Base-by-base conservation (phyloP, 2,113 vertebrate species). In the Dromas ardeola region DNA sequence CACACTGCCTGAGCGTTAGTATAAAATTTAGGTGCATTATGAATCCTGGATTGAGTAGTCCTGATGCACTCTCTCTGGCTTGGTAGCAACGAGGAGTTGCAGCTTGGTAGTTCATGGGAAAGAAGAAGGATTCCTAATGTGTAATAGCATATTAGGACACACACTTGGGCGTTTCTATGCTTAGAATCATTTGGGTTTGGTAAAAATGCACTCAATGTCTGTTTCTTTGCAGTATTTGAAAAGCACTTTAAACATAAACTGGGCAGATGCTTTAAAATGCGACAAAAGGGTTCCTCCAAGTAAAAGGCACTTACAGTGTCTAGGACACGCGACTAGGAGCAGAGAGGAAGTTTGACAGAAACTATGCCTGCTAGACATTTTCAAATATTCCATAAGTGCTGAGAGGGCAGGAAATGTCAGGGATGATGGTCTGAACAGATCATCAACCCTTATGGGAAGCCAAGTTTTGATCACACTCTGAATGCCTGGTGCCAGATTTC, bases 301-400 rank as follows among this genome's bases (percentile, higher is more conserved):
- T 38, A 45, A 73, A 90, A 88, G 40, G 11, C 63, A 34, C 34
- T 85, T 69, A 36, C 6, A 13, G 11, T 58, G 36, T 45, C 30
- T 52, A 40, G 45, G 67, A n/a, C 58, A 53, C 0, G 1, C 1
- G 0, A 34, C 66, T 66, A 59, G 76, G 74, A 90, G n/a, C 32
- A 81, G 81, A 91, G 94, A 94, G 93, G 86, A 97, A 97, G 81
- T 94, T 87, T 93, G 77, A 76, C 69, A 82, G 74, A 91, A 95
- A 72, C 49, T 93, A 71, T 91, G 80, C 91, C 77, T 81, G 65
- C 52, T 97, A 91, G 70, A 92, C 53, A 81, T 59, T 95, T 97
- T 89, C 66, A 95, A 45, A 93, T 84, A 97, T 95, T 95, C 89
- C 93, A 93, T 91, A 94, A 95, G 91, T 77, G 93, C 91, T 95